These are phyloP conservation scores for Brienomyrus longianalis DNA, from an alignment of 2,113 vertebrate species.

Conservation along the genomic window DNA sequence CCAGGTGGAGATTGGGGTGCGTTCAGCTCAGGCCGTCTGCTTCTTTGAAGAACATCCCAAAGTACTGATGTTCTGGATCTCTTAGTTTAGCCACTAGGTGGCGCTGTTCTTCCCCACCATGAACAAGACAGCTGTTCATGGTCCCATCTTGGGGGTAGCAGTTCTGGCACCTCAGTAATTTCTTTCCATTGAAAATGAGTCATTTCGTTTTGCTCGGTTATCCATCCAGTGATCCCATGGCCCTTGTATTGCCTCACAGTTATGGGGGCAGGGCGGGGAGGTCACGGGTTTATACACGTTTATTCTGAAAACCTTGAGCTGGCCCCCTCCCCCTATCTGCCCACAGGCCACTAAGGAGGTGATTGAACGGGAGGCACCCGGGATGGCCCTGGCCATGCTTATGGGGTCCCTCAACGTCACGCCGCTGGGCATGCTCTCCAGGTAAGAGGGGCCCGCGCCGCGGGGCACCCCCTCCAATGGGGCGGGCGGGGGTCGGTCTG, in stretches of 20 bases:
- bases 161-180: neutral
- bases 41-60: neutral
- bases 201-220: neutral
- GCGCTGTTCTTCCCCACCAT: neutral
- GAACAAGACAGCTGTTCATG: neutral
- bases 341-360: conserved; percentile 95
- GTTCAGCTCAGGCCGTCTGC: neutral
- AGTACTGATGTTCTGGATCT: neutral
- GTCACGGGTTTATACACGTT: neutral
- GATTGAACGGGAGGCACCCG: conserved; percentile 94
- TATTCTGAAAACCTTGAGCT: neutral
- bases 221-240: neutral
- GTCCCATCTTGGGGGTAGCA: neutral
- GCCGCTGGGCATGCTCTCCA: conserved; percentile 96
- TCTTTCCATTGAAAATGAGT: neutral
- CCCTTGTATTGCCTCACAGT: neutral
- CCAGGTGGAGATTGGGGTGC: neutral
- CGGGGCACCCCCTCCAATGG: neutral
- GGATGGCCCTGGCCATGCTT: conserved; percentile 97
- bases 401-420: conserved; percentile 99
- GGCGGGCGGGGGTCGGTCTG: neutral
- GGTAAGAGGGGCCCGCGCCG: conserved; percentile 61
- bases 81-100: neutral
- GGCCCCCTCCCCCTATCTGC: conserved; percentile 19
- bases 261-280: neutral